These are phyloP conservation scores for Papilio gigon DNA, from an alignment of 2,888 invertebrate genomes.

Conservation along the genomic window DNA sequence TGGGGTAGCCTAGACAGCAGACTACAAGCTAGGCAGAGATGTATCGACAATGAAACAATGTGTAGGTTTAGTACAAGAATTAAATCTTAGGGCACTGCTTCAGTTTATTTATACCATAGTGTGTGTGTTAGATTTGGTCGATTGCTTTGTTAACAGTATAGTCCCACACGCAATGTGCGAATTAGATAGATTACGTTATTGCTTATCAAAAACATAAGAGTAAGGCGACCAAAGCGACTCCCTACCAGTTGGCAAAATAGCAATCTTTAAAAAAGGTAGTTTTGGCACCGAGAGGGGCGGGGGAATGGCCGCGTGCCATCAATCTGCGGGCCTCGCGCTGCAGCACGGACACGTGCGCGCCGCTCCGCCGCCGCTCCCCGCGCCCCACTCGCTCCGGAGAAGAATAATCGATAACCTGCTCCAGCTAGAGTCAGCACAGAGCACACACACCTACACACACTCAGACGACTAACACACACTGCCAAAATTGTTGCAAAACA, in stretches of 20 bases:
- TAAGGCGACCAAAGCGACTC: background rate
- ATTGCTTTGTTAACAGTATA: too few species aligned
- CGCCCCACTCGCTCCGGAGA: too few species aligned
- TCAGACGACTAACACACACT: too few species aligned
- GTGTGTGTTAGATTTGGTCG: too few species aligned
- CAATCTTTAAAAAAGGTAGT: slow-evolving; percentile 6
- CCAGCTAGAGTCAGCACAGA: slow-evolving; percentile 2
- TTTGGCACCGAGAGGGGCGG: background rate
- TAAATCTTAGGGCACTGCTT: too few species aligned
- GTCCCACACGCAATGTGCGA: too few species aligned
- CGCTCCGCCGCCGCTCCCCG: background rate
- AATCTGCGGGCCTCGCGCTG: slow-evolving; percentile 5
- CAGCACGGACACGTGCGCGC: slow-evolving; percentile 6
- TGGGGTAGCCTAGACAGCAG: too few species aligned
- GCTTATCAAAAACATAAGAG: background rate
- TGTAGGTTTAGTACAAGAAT: too few species aligned
- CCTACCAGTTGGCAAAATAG: background rate
- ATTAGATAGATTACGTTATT: background rate
- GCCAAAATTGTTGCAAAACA: slow-evolving; percentile 12
- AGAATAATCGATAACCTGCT: slow-evolving; percentile 20
- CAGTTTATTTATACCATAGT: too few species aligned
- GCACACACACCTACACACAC: background rate
- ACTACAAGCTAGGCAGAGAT: too few species aligned
- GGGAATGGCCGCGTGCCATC: slow-evolving; percentile 10
- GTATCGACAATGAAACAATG: too few species aligned